Percentiles rank a stretch among this genome's conserved stretches.
These are phyloP conservation scores for Orius laevigatus DNA, from an alignment of 1,140 invertebrate species.

Conservation along the genomic window DNA sequence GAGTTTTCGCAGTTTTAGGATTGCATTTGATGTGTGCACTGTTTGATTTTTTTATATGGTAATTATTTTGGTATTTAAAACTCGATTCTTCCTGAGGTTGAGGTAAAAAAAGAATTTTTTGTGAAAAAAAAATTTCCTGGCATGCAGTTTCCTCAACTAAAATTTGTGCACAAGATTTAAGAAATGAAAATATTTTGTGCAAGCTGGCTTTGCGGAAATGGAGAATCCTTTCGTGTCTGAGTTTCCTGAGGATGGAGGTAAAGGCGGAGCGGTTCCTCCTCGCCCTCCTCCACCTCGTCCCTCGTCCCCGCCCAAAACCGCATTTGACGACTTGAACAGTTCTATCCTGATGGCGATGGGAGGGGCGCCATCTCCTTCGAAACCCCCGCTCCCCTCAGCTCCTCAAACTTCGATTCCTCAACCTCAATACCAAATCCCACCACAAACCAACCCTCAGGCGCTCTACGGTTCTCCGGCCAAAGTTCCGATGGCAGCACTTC, in stretches of 20 bases:
- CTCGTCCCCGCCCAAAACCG: constrained; percentile 34
- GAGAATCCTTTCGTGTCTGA: constrained; percentile 24
- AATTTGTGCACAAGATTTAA: neutral
- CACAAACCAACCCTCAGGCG: neutral
- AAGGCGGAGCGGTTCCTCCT: constrained; percentile 24
- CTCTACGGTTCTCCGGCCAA: constrained; percentile 14
- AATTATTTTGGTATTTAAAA: too few relatives aligned
- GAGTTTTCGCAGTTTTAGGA: too few relatives aligned
- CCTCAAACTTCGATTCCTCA: constrained; percentile 18
- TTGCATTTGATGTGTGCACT: too few relatives aligned
- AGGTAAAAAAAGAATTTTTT: neutral
- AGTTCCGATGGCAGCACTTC: constrained; percentile 14
- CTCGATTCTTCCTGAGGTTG: too few relatives aligned
- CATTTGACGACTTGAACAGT: constrained; percentile 53
- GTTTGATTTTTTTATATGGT: too few relatives aligned
- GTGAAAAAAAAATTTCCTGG: neutral
- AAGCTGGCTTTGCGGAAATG: constrained; percentile 23
- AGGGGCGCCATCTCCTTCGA: constrained; percentile 33
- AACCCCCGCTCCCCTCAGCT: constrained; percentile 15
- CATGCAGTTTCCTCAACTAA: neutral
- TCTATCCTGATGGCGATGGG: constrained; percentile 48
- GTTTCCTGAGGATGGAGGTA: neutral
- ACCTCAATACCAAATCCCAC: constrained; percentile 21
- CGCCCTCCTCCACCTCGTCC: constrained; percentile 29
- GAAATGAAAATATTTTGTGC: constrained; percentile 19